Conservation (phyloP, 2,113 vertebrate species). For the Narcine bancroftii region DNA sequence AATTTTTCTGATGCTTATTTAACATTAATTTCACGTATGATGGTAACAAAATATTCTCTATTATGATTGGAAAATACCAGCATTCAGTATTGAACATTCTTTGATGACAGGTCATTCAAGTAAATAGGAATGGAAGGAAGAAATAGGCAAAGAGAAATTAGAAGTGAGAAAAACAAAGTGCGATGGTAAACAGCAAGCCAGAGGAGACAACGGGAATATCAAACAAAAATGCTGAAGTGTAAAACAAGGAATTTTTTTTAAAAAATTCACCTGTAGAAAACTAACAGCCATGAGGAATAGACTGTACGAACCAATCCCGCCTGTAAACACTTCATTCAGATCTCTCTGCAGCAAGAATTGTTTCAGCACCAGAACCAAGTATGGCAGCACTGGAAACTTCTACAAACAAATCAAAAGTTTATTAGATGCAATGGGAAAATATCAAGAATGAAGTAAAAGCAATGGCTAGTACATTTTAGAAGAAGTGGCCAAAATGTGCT, state of each 20-base stretch:
- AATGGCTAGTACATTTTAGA: too few species aligned
- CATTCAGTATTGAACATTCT: background rate
- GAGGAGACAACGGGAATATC: background rate
- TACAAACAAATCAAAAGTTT: slow-evolving; percentile 52
- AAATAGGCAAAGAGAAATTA: background rate
- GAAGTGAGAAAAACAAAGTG: background rate
- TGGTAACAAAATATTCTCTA: background rate
- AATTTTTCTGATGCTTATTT: background rate
- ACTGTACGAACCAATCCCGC: slow-evolving; percentile 95
- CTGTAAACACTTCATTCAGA: slow-evolving; percentile 96
- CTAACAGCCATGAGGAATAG: slow-evolving; percentile 98
- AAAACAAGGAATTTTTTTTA: slow-evolving; percentile 38
- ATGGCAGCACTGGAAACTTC: slow-evolving; percentile 95
- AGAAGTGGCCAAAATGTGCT: too few species aligned
- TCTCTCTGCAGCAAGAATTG: slow-evolving; percentile 96
- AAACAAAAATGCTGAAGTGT: background rate
- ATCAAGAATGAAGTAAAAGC: background rate
- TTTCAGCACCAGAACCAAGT: slow-evolving; percentile 94
- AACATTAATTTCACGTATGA: background rate
- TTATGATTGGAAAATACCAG: background rate
- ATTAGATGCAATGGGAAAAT: background rate
- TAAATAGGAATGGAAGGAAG: background rate
- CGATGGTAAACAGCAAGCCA: background rate
- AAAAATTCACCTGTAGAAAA: slow-evolving; percentile 93
- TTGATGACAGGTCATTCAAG: background rate